Evolutionary conservation across 92 coral and sea anemone species (phyloP), one percentile per base, ranked within the genome.

Genomic region (Meandrina meandrites): DNA sequence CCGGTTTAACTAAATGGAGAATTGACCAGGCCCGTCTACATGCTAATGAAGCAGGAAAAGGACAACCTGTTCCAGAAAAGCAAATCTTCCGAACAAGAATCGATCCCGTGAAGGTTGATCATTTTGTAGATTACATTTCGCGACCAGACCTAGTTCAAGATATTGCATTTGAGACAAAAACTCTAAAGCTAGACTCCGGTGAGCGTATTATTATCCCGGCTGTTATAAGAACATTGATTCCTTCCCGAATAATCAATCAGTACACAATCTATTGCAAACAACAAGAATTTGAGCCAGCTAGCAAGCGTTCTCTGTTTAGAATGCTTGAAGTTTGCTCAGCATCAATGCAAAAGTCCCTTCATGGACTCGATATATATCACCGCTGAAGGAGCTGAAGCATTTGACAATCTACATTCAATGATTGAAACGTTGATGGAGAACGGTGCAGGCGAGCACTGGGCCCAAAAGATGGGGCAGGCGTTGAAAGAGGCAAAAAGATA

Each of bases 11-110:
- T n/a, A n/a, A n/a, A n/a, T n/a, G n/a, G n/a, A n/a, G n/a, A 12
- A 90, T 90, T 37, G 90, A 82, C 83, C 90, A 86, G 80, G 90
- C 92, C 15, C 88, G 92, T 35, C 79, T 67, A 50, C 90, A 92
- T 56, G 91, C 90, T 15, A 67, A 64, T 27, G 71, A 67, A 67
- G 77, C 80, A 16, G 92, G 94, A 31, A 66, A 67, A 81, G 94
- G 94, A 34, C 90, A 78, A 75, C 76, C 80, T 15, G 75, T 91
- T 48, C 86, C 36, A 15, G 79, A 82, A 40, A 4, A 64, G 8
- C 83, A 76, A 0, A 88, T 79, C 22, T 83, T 50, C 75, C 42
- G 91, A 16, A 79, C 89, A 79, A 36, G 89, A 77, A 76, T 88
- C 16, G 89, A 88, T 21, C 66, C 53, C 13, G 83, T n/a, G 45